Percentiles rank a stretch among this genome's conserved stretches.
Conservation (phyloP, 2,113 vertebrate genomes). For the Pygathrix nemaeus region DNA sequence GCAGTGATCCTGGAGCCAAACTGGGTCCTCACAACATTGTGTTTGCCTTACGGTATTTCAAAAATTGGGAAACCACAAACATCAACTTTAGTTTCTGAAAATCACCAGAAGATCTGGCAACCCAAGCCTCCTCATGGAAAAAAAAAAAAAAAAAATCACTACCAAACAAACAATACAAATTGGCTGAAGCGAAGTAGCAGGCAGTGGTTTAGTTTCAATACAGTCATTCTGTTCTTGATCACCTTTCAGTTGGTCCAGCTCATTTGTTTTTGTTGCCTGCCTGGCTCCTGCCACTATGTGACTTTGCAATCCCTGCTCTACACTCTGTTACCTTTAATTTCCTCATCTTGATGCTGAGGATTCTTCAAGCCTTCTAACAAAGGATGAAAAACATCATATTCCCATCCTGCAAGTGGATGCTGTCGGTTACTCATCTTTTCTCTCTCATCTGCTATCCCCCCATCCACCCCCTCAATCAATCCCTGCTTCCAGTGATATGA, state of each 20-base stretch:
- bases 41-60: background rate
- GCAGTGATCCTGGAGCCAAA: background rate
- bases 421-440: background rate
- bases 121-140: background rate
- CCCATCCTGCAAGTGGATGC: background rate
- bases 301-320: background rate
- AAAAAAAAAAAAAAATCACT: background rate
- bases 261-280: background rate
- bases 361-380: background rate
- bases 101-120: background rate
- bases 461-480: accelerated
- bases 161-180: background rate
- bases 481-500: background rate
- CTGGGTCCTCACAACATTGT: background rate
- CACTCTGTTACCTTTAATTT: background rate
- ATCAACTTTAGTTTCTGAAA: background rate
- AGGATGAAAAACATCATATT: background rate
- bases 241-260: background rate
- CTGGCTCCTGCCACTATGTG: background rate
- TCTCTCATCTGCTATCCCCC: background rate
- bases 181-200: background rate
- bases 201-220: background rate
- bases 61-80: background rate
- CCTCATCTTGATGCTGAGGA: background rate
- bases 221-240: accelerated